Evolutionary conservation across 2,113 vertebrate species (phyloP).

Genomic region (Mobula birostris): DNA sequence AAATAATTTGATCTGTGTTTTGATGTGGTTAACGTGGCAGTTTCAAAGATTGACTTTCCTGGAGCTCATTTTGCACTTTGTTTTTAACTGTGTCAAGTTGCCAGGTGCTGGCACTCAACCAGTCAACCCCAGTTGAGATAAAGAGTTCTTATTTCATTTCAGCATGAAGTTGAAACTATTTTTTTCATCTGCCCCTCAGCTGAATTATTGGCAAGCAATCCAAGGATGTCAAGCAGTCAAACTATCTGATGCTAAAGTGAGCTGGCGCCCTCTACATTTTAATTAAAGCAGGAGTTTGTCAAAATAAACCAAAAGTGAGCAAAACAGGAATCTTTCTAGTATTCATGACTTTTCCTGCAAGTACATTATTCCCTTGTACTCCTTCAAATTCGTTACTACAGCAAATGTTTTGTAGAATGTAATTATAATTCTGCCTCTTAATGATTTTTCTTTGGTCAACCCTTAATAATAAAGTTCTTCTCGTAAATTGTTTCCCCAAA

Average conservation of each 20-base stretch:
- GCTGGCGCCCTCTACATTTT: not conserved
- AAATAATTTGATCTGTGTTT: not conserved
- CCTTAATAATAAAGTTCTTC: not conserved
- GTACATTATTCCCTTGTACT: not conserved
- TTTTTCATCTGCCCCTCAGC: not conserved
- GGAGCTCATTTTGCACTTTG: not conserved
- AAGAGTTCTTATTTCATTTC: not conserved
- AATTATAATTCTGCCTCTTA: conserved; percentile 13
- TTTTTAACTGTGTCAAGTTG: not conserved
- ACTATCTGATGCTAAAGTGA: not conserved
- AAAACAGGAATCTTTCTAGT: not conserved
- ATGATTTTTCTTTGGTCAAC: not conserved
- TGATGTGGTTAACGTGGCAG: not conserved
- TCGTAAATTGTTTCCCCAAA: not conserved
- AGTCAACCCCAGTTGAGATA: not conserved
- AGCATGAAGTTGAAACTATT: not conserved
- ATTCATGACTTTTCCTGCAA: not conserved
- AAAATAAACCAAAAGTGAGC: not conserved
- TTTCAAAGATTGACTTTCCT: not conserved
- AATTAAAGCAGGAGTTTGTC: not conserved
- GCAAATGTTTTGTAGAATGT: not conserved
- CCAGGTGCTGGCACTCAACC: not conserved
- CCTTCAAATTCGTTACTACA: not conserved
- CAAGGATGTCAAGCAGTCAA: not conserved
- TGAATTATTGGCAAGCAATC: not conserved